phyloP scores from a whole-genome alignment of 92 coral and sea anemone genomes.

The Virgularia gustaviana region DNA sequence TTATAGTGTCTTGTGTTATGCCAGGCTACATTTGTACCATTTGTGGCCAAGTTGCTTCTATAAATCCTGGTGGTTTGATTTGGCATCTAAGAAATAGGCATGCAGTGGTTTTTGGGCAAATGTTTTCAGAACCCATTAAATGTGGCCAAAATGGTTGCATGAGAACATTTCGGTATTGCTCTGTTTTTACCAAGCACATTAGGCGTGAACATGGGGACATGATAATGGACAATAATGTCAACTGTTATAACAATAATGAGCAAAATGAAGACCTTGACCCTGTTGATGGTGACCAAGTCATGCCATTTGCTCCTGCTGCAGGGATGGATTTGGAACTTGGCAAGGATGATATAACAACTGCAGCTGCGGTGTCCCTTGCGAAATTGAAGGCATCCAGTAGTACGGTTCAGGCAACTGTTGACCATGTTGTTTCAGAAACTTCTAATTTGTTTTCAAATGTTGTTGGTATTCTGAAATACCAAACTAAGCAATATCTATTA shows the following conservation, averaged over 20 bases:
- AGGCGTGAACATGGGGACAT: neutral
- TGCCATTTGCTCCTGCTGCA: too few species aligned
- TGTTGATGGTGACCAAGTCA: too few species aligned
- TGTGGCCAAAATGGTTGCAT: conserved; percentile 25
- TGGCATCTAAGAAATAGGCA: conserved; percentile 21
- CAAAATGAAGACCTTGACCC: conserved; percentile 3
- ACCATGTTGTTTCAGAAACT: too few species aligned
- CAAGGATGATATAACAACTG: too few species aligned
- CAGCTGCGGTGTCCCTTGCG: too few species aligned
- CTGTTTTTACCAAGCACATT: conserved; percentile 10
- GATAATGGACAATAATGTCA: neutral
- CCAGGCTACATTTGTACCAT: conserved; percentile 20
- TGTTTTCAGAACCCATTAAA: conserved; percentile 6
- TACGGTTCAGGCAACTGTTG: too few species aligned
- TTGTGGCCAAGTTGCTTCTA: conserved; percentile 12
- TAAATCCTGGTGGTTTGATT: conserved; percentile 17
- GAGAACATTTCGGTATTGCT: conserved; percentile 17
- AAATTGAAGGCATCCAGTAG: too few species aligned
- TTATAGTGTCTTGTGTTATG: neutral
- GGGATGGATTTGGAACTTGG: too few species aligned
- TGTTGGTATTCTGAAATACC: too few species aligned
- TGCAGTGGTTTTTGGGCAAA: neutral
- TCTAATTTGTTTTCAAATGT: too few species aligned
- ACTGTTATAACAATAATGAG: neutral
- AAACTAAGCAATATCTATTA: too few species aligned